A percentile compares a stretch with the other conserved stretches of the same genome.
These are phyloP conservation scores for Nomia melanderi DNA, from an alignment of 1,140 invertebrate genomes.

Conservation along the genomic window DNA sequence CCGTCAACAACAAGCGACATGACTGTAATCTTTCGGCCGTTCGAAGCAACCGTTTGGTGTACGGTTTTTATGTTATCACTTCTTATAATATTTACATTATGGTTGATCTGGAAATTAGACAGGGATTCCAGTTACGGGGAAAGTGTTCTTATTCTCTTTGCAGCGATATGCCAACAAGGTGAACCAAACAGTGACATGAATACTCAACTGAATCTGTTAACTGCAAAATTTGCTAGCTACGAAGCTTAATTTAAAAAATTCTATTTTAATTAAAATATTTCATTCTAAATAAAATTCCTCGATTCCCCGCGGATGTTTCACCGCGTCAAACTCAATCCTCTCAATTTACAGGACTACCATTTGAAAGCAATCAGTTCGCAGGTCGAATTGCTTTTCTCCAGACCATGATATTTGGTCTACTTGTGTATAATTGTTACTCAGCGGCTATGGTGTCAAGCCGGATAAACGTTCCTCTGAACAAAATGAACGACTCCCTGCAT, in stretches of 20 bases:
- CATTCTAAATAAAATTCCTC: neutral
- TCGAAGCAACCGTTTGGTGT: slow-evolving; percentile 53
- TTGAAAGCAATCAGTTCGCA: slow-evolving; percentile 18
- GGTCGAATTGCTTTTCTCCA: slow-evolving; percentile 51
- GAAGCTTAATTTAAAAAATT: too few species aligned
- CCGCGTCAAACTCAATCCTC: neutral
- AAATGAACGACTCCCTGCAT: slow-evolving; percentile 59
- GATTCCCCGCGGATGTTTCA: too few species aligned
- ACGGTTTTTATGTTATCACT: slow-evolving; percentile 25
- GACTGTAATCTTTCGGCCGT: slow-evolving; percentile 51
- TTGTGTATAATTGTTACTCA: slow-evolving; percentile 57
- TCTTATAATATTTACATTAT: slow-evolving; percentile 26
- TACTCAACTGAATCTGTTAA: too few species aligned
- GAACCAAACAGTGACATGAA: neutral
- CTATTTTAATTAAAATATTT: too few species aligned
- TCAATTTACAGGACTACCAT: slow-evolving; percentile 38
- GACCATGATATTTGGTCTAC: slow-evolving; percentile 49
- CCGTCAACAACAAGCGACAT: slow-evolving; percentile 45
- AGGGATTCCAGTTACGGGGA: slow-evolving; percentile 4
- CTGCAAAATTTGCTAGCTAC: too few species aligned
- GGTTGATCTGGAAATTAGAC: slow-evolving; percentile 38
- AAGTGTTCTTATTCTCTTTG: slow-evolving; percentile 50
- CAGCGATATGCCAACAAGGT: slow-evolving; percentile 70
- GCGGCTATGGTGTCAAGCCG: slow-evolving; percentile 57
- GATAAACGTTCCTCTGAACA: slow-evolving; percentile 43